These are phyloP conservation scores for Bembecia ichneumoniformis DNA, from an alignment of 2,888 invertebrate species.

Conservation along the genomic window DNA sequence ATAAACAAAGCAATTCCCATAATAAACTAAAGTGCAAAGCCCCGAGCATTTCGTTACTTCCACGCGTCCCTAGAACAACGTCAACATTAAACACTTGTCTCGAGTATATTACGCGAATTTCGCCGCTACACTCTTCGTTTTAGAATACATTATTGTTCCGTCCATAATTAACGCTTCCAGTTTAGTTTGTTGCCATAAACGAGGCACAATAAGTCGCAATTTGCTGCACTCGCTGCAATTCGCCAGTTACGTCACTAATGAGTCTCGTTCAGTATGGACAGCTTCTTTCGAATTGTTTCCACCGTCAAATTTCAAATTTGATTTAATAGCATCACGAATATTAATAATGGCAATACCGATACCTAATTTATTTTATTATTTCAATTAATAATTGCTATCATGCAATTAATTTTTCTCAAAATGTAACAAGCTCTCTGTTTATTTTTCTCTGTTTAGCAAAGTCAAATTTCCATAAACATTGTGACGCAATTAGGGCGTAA, in stretches of 20 bases:
- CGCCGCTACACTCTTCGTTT: neutral
- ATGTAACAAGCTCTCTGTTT: no score
- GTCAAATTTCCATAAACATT: no score
- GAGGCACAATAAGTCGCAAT: neutral
- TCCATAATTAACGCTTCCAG: neutral
- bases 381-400: no score
- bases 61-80: constrained; percentile 1
- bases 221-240: neutral
- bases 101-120: neutral
- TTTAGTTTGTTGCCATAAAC: neutral
- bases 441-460: no score
- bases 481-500: no score
- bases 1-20: constrained; percentile 7
- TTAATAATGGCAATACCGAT: no score
- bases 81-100: neutral
- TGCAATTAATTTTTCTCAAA: no score
- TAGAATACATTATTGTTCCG: neutral
- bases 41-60: constrained; percentile 8
- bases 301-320: no score
- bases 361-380: no score
- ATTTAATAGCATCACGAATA: no score
- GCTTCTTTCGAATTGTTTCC: no score
- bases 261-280: no score
- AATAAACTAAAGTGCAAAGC: constrained; percentile 9
- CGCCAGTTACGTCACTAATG: neutral